Evolutionary conservation across 2,113 vertebrate species (phyloP).

Genomic region (Caloenas nicobarica): DNA sequence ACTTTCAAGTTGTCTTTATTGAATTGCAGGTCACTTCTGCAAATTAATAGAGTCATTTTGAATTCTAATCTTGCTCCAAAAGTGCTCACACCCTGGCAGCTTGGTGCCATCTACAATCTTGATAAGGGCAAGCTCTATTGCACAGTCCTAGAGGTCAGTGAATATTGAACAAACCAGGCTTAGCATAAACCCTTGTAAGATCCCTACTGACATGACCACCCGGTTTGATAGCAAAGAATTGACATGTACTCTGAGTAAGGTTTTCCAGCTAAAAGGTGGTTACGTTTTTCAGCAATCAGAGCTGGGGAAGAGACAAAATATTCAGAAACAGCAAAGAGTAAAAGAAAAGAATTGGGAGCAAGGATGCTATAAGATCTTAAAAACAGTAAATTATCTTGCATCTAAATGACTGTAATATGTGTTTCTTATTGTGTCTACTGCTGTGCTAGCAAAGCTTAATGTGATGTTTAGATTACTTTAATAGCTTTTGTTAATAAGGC

Average conservation of each 20-base stretch:
- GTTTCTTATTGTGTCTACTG: constrained; percentile 71
- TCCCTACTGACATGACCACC: background rate
- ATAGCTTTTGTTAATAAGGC: constrained; percentile 76
- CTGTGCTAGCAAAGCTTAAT: constrained; percentile 75
- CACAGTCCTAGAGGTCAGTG: background rate
- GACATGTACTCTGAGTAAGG: background rate
- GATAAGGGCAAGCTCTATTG: background rate
- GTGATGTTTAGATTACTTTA: constrained; percentile 74
- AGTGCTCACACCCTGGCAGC: background rate
- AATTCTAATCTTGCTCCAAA: constrained; percentile 2
- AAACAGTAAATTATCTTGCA: constrained; percentile 71
- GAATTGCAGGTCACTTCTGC: background rate
- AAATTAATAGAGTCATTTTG: background rate
- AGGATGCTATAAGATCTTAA: constrained; percentile 56
- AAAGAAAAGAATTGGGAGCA: constrained; percentile 3
- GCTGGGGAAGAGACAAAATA: background rate
- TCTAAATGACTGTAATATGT: constrained; percentile 72
- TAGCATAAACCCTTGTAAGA: background rate
- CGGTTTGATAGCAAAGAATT: background rate
- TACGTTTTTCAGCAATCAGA: background rate
- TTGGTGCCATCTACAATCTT: background rate
- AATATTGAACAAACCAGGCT: constrained; percentile 12
- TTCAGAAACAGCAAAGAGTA: background rate
- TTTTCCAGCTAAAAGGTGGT: background rate
- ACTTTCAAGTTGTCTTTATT: background rate